phyloP scores from a whole-genome alignment of 2,888 invertebrate genomes.

The Tholera decimalis region DNA sequence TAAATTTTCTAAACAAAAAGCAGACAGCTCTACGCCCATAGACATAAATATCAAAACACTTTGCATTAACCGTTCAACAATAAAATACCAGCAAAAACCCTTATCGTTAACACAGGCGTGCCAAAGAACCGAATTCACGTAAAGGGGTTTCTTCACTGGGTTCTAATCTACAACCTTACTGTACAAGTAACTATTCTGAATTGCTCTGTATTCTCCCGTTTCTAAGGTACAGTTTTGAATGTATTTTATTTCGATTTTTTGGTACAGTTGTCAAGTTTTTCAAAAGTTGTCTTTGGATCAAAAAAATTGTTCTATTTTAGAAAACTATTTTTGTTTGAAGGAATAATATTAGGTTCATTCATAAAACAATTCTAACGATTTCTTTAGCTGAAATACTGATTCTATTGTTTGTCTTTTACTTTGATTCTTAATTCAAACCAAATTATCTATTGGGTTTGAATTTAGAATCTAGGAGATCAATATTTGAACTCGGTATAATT shows the following conservation, averaged over 20 bases:
- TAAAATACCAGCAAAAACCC: conserved; percentile 38
- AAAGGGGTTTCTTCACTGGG: conserved; percentile 22
- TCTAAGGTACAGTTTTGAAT: conserved; percentile 19
- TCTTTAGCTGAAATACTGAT: too few species aligned
- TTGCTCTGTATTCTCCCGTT: neutral
- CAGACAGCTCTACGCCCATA: neutral
- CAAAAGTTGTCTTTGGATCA: conserved; percentile 15
- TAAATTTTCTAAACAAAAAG: neutral
- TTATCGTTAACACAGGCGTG: conserved; percentile 33
- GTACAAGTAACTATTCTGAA: neutral
- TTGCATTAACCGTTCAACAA: conserved; percentile 14
- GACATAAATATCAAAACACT: conserved; percentile 7
- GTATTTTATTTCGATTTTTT: conserved; percentile 7
- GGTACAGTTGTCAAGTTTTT: neutral
- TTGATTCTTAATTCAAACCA: too few species aligned
- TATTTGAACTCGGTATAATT: too few species aligned
- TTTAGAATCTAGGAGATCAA: too few species aligned
- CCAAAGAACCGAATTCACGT: conserved; percentile 21
- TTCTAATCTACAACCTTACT: conserved; percentile 15
- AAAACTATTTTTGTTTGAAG: too few species aligned
- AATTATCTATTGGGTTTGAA: too few species aligned
- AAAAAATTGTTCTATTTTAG: conserved; percentile 6
- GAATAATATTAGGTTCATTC: too few species aligned
- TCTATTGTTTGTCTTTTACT: too few species aligned
- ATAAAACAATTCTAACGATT: too few species aligned